Evolutionary conservation across 2,888 invertebrate species (phyloP).

Genomic region (Podotricha telesiphe): DNA sequence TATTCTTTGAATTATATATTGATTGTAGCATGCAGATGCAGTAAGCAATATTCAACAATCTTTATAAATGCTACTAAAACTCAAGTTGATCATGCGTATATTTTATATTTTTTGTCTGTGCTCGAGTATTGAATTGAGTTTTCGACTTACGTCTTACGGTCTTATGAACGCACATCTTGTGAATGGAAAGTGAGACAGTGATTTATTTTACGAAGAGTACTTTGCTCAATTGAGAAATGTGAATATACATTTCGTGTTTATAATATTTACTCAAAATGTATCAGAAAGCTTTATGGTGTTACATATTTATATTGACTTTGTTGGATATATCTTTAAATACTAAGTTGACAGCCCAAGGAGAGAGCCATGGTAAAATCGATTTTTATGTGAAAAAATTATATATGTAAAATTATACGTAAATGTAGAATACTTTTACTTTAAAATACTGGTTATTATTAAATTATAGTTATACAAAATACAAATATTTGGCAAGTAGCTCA

Average conservation of each 20-base stretch:
- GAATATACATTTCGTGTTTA: constrained; percentile 61
- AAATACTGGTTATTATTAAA: constrained; percentile 3
- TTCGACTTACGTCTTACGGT: constrained; percentile 33
- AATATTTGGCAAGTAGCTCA: constrained; percentile 39
- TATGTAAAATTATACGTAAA: background rate
- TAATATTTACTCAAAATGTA: constrained; percentile 72
- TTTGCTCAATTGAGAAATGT: constrained; percentile 68
- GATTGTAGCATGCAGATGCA: background rate
- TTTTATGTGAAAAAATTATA: constrained; percentile 45
- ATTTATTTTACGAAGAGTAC: constrained; percentile 50
- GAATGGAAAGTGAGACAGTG: constrained; percentile 47
- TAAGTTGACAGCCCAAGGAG: constrained; percentile 88
- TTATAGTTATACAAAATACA: constrained; percentile 16
- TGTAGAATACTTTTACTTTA: background rate
- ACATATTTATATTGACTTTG: constrained; percentile 86
- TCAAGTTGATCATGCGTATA: constrained; percentile 18
- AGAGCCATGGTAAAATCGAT: constrained; percentile 88
- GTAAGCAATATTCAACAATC: background rate
- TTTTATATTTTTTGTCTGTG: constrained; percentile 31
- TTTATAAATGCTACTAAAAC: constrained; percentile 11
- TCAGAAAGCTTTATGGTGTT: constrained; percentile 85
- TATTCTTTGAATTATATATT: background rate
- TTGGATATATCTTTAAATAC: constrained; percentile 87
- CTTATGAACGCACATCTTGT: constrained; percentile 39
- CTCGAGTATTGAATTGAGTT: constrained; percentile 32